Percentiles rank a stretch among this genome's conserved stretches.
Evolutionary conservation across 1,140 invertebrate genomes (phyloP).

Genomic region (Rhynchophorus ferrugineus): DNA sequence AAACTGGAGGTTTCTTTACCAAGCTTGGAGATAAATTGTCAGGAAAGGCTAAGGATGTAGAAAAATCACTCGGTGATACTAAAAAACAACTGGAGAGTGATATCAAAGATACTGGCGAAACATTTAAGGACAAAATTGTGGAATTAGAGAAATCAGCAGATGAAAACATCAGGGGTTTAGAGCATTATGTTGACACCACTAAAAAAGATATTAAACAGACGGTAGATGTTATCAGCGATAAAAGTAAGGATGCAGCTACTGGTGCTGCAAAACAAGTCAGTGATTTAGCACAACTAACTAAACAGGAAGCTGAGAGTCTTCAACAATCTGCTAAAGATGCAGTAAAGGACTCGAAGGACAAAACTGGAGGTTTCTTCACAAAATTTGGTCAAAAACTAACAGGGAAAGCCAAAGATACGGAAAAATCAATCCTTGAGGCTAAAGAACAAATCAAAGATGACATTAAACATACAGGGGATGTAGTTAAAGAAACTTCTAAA

Average conservation of each 20-base stretch:
- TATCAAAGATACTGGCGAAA: too few species aligned
- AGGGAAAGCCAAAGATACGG: background rate
- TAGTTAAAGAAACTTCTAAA: background rate
- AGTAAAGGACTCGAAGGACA: conserved; percentile 2
- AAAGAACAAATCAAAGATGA: background rate
- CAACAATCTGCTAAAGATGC: too few species aligned
- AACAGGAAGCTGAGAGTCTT: too few species aligned
- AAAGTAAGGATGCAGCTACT: background rate
- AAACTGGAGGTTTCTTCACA: conserved; percentile 1
- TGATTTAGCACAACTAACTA: conserved; percentile 1
- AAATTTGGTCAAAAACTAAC: background rate
- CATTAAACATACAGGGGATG: background rate
- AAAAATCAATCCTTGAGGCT: background rate
- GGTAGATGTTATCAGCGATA: background rate
- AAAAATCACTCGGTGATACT: too few species aligned
- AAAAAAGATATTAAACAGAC: too few species aligned
- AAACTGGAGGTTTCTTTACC: conserved; percentile 14
- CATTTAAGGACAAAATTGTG: background rate
- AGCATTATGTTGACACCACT: too few species aligned
- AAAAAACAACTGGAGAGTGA: conserved; percentile 1
- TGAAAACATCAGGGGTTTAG: too few species aligned
- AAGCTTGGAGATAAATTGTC: conserved; percentile 19
- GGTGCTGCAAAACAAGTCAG: background rate
- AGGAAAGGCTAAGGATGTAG: conserved; percentile 18
- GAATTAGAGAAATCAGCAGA: too few species aligned